Percentiles rank a stretch among this genome's conserved stretches.
Conservation (phyloP, 2,797 vertebrate species). For the Eidolon dupreanum region DNA sequence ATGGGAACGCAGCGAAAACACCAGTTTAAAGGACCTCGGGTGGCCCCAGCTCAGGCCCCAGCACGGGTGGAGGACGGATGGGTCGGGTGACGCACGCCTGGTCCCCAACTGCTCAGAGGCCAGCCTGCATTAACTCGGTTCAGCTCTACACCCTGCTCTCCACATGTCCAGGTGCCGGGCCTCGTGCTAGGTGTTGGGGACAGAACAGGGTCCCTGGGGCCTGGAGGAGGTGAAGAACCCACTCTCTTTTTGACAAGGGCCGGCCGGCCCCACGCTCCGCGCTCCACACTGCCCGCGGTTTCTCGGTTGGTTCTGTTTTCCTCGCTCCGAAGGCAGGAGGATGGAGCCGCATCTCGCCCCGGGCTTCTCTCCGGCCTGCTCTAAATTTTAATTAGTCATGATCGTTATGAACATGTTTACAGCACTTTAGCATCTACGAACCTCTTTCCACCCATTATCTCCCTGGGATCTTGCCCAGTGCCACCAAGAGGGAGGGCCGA, state of each 20-base stretch:
- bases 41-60: background rate
- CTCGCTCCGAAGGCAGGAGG: background rate
- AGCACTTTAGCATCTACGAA: constrained; percentile 3
- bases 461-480: background rate
- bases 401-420: constrained; percentile 4
- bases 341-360: background rate
- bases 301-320: background rate
- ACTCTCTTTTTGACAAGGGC: too few species aligned
- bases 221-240: rapidly evolving
- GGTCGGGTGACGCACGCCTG: background rate
- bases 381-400: constrained; percentile 54
- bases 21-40: background rate
- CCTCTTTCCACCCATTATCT: background rate
- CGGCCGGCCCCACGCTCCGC: too few species aligned
- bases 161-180: background rate
- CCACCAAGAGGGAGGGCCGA: background rate
- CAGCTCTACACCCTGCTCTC: rapidly evolving
- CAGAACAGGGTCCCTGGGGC: background rate
- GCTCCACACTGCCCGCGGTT: rapidly evolving
- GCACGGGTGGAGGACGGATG: rapidly evolving
- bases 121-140: too few species aligned
- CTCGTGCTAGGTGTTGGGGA: too few species aligned
- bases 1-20: background rate
- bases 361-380: background rate
- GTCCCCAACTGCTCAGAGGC: too few species aligned